Evolutionary conservation across 2,888 invertebrate genomes (phyloP), one percentile per base, ranked within the genome.

Genomic region (Agrochola macilenta): DNA sequence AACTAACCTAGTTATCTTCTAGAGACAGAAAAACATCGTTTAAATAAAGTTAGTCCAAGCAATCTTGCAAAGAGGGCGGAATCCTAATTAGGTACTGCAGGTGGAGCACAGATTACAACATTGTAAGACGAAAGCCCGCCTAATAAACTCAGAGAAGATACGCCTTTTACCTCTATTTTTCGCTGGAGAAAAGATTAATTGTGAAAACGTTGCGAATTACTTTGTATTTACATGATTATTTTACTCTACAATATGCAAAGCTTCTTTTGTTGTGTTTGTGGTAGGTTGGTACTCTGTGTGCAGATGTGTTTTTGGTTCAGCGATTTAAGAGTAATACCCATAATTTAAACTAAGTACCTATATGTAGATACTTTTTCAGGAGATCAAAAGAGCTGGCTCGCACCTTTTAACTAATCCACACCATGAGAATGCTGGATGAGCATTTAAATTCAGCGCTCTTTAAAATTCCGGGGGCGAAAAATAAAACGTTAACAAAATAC

Each of bases 41-140:
- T 64, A 65, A 83, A 82, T 73, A 70, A 79, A 82, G 72, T 79
- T 78, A 74, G 70, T 64, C 69, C 43, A 64, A 76, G 74, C 81
- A 83, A 85, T 88, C 81, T 75, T 68, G 76, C 74, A 76, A 68
- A 69, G 63, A 90, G 90, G 86, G 88, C 84, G 83, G 89, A 89
- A 90, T 89, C 90, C 86, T 93, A 94, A 93, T 93, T 92, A 93
- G 90, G 82, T 66, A 89, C 86, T 90, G 88, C 91, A 91, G 91
- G 89, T 91, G 88, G 82, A 79, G 85, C 87, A 85, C 86, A 89
- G 90, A 91, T 93, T 91, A 93, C 87, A 83, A 90, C 90, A 90
- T 93, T 91, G 91, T 89, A 88, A 88, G 84, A 83, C 75, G 81
- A 84, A 86, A 86, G 75, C 81, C 76, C 69, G 81, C 78, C 74